phyloP scores from a whole-genome alignment of 2,113 vertebrate genomes.

The Stictonetta naevosa region DNA sequence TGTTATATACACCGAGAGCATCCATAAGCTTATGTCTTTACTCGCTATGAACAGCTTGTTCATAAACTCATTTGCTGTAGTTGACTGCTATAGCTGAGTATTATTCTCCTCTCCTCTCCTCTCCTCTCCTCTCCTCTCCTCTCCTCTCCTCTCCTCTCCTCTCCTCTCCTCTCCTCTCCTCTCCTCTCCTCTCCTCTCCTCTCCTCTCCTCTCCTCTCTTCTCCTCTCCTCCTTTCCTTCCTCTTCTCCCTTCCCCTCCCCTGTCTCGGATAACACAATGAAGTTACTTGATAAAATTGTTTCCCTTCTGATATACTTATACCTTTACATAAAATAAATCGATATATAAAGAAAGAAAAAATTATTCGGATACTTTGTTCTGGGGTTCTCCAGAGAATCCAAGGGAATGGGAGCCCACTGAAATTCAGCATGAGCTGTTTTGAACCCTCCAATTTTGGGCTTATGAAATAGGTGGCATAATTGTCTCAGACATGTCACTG shows the following conservation, averaged over 20 bases:
- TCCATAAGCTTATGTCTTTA: background rate
- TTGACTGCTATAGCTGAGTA: background rate
- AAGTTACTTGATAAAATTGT: background rate
- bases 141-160: background rate
- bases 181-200: no score
- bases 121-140: background rate
- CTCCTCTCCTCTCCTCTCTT: no score
- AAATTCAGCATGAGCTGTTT: background rate
- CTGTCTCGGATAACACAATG: background rate
- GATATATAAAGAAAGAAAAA: background rate
- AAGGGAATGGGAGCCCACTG: background rate
- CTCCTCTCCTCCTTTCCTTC: no score
- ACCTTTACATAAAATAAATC: background rate
- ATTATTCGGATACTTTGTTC: background rate
- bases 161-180: no score
- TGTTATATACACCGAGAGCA: background rate
- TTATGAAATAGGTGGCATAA: background rate
- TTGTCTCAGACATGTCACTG: background rate
- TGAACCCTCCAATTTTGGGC: background rate
- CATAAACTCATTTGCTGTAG: background rate
- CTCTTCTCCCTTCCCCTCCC: no score
- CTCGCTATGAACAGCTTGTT: background rate
- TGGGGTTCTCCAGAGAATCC: background rate
- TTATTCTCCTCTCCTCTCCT: background rate
- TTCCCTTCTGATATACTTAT: background rate